These are phyloP conservation scores for Acleris holmiana DNA, from an alignment of 2,888 invertebrate genomes.

Conservation along the genomic window DNA sequence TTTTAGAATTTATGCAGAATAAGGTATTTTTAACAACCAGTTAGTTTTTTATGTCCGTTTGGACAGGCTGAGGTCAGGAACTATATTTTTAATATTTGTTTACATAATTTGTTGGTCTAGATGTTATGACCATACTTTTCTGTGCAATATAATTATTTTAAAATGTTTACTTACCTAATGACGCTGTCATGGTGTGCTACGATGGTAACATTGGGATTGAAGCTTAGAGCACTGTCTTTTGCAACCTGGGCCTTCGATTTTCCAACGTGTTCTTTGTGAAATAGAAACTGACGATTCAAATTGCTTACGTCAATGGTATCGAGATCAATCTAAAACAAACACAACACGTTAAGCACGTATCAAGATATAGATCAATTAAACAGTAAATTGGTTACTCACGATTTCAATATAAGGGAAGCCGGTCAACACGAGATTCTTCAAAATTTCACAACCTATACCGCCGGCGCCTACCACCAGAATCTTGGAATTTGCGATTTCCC, in stretches of 20 bases:
- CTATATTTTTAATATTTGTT: background rate
- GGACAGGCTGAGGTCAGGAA: too few relatives aligned
- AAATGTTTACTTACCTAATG: constrained; percentile 91
- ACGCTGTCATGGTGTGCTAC: constrained; percentile 96
- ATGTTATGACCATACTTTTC: background rate
- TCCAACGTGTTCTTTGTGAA: constrained; percentile 98
- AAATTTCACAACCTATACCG: constrained; percentile 99
- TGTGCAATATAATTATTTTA: background rate
- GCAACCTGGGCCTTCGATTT: constrained; percentile 98
- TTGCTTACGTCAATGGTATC: constrained; percentile 99
- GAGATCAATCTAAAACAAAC: constrained; percentile 94
- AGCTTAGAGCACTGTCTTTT: constrained; percentile 92
- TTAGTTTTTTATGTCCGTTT: too few relatives aligned
- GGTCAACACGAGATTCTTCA: constrained; percentile 97
- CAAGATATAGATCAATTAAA: constrained; percentile 16
- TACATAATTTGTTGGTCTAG: background rate
- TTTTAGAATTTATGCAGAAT: too few relatives aligned
- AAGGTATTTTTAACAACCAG: background rate
- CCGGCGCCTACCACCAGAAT: constrained; percentile 97
- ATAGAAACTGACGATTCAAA: constrained; percentile 99
- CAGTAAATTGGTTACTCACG: constrained; percentile 84
- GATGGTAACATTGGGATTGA: constrained; percentile 95
- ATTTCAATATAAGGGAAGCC: constrained; percentile 97
- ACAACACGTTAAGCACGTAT: constrained; percentile 5
- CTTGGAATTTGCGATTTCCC: constrained; percentile 88